phyloP scores from a whole-genome alignment of 2,888 invertebrate species.

The Lucinisca nassula region DNA sequence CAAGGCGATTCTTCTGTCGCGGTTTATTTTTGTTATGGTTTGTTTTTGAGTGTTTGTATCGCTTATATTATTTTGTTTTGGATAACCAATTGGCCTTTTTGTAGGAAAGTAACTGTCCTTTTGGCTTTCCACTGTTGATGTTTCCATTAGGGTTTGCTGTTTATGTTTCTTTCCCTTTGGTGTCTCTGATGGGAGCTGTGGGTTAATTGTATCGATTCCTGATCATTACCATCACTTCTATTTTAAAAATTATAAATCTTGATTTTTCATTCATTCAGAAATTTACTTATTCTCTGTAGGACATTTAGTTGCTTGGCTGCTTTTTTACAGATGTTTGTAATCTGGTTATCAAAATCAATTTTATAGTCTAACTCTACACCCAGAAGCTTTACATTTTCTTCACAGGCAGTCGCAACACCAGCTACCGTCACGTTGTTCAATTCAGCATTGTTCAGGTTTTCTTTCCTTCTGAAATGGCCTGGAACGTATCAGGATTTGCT shows the following conservation, averaged over 20 bases:
- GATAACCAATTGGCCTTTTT: too few species aligned
- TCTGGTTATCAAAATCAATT: not conserved
- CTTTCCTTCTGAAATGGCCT: not conserved
- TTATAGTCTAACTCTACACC: not conserved
- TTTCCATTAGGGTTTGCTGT: too few species aligned
- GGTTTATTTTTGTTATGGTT: too few species aligned
- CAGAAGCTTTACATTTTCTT: not conserved
- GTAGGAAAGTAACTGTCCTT: too few species aligned
- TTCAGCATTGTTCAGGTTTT: not conserved
- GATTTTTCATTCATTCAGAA: not conserved
- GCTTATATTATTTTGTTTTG: too few species aligned
- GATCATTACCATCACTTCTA: too few species aligned
- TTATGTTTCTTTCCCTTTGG: too few species aligned
- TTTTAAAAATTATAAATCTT: not conserved
- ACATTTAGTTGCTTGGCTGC: conserved; percentile 4
- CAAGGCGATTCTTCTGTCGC: too few species aligned
- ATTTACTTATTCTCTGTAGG: not conserved
- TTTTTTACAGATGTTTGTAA: not conserved
- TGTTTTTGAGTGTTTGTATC: too few species aligned
- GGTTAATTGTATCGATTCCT: too few species aligned
- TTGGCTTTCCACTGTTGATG: too few species aligned
- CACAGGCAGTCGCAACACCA: not conserved
- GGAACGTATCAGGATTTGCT: not conserved
- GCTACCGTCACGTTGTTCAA: not conserved
- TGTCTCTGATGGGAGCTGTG: too few species aligned